Percentiles rank a stretch among this genome's conserved stretches.
Conservation (phyloP, 2,113 vertebrate species). For the Chelonoidis abingdonii region DNA sequence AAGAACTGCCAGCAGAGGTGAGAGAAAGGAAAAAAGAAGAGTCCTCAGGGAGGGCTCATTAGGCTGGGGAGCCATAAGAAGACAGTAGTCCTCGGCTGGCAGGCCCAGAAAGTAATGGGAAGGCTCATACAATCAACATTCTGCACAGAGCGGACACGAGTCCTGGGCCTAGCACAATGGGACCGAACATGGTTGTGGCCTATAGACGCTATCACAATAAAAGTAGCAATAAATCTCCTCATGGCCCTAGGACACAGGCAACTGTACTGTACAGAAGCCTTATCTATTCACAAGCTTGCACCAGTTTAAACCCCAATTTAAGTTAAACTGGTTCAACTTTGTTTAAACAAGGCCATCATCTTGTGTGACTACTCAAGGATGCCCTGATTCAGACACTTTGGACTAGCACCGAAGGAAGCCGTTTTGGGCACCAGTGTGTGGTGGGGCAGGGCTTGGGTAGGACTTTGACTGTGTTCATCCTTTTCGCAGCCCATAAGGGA, state of each 20-base stretch:
- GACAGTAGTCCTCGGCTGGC: background rate
- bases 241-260: background rate
- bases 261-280: background rate
- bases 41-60: background rate
- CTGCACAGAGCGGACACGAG: fast-evolving
- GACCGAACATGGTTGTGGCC: background rate
- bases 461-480: background rate
- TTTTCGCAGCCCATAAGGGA: background rate
- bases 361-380: background rate
- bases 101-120: background rate
- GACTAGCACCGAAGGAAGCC: background rate
- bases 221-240: background rate
- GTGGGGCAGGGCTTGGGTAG: background rate
- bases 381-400: constrained; percentile 42
- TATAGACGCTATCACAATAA: background rate
- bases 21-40: background rate
- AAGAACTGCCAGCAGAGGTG: background rate
- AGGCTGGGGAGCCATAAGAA: background rate
- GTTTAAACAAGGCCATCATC: constrained; percentile 27
- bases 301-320: background rate
- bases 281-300: background rate
- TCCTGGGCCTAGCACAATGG: background rate
- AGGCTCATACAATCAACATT: background rate
- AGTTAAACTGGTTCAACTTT: background rate
- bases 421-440: background rate